These are phyloP conservation scores for Delphinapterus leucas DNA, from an alignment of 2,113 vertebrate species.

Conservation along the genomic window DNA sequence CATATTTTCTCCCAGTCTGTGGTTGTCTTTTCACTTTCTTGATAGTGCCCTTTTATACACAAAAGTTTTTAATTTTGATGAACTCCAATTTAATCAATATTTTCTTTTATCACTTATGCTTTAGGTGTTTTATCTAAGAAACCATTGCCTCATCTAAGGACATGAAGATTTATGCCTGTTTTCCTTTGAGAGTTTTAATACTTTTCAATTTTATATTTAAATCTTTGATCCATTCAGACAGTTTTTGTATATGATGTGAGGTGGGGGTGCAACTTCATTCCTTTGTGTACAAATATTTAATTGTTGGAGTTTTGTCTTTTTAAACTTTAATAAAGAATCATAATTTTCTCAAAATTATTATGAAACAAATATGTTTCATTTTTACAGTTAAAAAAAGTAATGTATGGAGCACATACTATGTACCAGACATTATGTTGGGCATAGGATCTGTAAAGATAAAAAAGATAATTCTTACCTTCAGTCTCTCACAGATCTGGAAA, in stretches of 20 bases:
- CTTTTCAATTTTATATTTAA: background rate
- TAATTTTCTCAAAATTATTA: background rate
- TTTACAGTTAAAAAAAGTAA: constrained; percentile 9
- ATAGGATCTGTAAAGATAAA: background rate
- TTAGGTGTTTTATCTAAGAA: background rate
- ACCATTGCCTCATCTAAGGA: background rate
- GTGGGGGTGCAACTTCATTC: background rate
- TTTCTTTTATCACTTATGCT: background rate
- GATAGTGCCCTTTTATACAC: background rate
- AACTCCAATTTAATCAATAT: background rate
- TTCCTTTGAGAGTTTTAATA: background rate
- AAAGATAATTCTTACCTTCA: background rate
- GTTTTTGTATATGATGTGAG: background rate
- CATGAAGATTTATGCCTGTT: background rate
- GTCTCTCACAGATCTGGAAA: background rate
- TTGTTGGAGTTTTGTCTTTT: background rate
- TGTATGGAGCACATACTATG: background rate
- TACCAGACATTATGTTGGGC: background rate
- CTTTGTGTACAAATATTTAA: background rate
- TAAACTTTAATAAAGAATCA: background rate
- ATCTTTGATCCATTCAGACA: background rate
- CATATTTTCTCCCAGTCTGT: background rate
- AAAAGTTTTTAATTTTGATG: background rate
- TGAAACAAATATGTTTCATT: background rate
- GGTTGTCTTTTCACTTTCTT: background rate